Conservation (phyloP, 2,113 vertebrate genomes). For the Oryzias melastigma region DNA sequence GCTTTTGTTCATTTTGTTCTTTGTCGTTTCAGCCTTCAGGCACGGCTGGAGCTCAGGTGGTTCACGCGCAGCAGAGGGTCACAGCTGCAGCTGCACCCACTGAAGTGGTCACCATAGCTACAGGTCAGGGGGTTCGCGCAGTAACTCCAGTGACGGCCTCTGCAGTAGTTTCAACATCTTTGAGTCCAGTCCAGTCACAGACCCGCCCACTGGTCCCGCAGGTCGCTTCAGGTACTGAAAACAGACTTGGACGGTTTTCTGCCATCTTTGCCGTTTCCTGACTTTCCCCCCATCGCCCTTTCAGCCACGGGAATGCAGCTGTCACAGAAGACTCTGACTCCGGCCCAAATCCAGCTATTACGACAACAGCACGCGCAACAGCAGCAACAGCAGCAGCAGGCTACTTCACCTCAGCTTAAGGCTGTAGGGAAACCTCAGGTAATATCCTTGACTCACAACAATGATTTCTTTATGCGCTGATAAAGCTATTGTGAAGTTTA, state of each 20-base stretch:
- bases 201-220: conserved; percentile 83
- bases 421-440: conserved; percentile 83
- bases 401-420: conserved; percentile 85
- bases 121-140: conserved; percentile 82
- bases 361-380: conserved; percentile 85
- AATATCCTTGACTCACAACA: background rate
- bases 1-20: conserved; percentile 11
- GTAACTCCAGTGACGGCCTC: conserved; percentile 84
- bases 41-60: conserved; percentile 81
- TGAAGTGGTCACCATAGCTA: conserved; percentile 85
- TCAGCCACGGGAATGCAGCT: conserved; percentile 82
- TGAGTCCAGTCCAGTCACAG: conserved; percentile 84
- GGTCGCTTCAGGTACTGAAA: conserved; percentile 79
- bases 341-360: conserved; percentile 86
- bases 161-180: conserved; percentile 83
- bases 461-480: background rate
- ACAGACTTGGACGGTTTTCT: background rate
- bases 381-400: conserved; percentile 79
- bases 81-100: conserved; percentile 73
- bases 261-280: background rate
- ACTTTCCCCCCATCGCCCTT: conserved; percentile 15
- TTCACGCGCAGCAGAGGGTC: conserved; percentile 86
- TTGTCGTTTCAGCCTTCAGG: conserved; percentile 73
- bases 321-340: conserved; percentile 80
- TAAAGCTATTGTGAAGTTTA: background rate